phyloP scores from a whole-genome alignment of 1,140 invertebrate species.

The Bombus balteatus region DNA sequence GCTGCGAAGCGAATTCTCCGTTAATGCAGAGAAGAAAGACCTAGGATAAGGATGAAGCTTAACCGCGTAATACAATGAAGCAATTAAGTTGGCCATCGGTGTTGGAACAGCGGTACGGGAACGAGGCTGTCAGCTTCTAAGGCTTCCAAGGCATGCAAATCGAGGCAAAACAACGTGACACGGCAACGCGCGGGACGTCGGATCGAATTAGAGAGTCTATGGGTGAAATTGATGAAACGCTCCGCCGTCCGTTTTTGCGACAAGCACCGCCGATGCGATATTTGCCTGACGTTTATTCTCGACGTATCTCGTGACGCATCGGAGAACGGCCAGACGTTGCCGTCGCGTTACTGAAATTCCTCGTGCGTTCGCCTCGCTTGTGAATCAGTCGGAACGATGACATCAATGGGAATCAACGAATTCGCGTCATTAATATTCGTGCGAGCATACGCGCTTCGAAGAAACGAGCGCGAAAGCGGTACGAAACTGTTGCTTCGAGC shows the following conservation, averaged over 20 bases:
- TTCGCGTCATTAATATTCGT: constrained; percentile 55
- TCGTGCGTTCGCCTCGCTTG: constrained; percentile 41
- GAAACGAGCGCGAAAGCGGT: constrained; percentile 27
- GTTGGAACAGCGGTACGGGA: not conserved
- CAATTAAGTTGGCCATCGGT: constrained; percentile 7
- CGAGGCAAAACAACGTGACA: constrained; percentile 26
- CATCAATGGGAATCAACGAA: constrained; percentile 60
- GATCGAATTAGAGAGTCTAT: constrained; percentile 14
- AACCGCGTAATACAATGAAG: constrained; percentile 7
- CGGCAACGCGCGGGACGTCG: not conserved
- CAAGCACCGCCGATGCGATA: not conserved
- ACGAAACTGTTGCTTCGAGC: constrained; percentile 31
- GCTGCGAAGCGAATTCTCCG: not conserved
- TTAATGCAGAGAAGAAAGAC: not conserved
- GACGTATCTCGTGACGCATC: not conserved
- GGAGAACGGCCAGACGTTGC: not conserved
- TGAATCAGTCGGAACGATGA: constrained; percentile 66
- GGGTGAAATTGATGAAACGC: constrained; percentile 8
- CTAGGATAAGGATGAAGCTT: not conserved
- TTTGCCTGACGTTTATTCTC: constrained; percentile 9
- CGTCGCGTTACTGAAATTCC: constrained; percentile 54
- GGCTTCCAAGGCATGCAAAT: constrained; percentile 9
- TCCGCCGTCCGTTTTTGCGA: not conserved
- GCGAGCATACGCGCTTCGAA: not conserved
- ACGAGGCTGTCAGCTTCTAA: constrained; percentile 17